A percentile compares a stretch with the other conserved stretches of the same genome.
phyloP scores from a whole-genome alignment of 2,797 vertebrate species.

The Dendrocincla tyrannina region DNA sequence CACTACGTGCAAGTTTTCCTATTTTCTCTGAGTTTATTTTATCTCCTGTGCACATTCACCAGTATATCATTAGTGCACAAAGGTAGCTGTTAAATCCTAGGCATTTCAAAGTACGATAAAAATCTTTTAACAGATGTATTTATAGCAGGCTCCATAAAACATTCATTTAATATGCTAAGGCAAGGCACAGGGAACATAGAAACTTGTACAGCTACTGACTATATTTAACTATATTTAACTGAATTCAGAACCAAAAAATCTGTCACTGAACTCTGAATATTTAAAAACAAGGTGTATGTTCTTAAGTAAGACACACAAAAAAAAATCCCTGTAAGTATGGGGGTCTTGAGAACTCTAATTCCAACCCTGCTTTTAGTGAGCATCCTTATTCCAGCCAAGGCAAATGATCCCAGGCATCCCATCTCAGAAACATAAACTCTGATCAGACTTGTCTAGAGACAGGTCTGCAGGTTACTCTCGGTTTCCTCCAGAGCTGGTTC shows the following conservation, averaged over 20 bases:
- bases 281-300: conserved; percentile 35
- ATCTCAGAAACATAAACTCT: neutral
- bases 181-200: conserved; percentile 21
- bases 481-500: neutral
- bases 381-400: neutral
- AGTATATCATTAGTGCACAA: neutral
- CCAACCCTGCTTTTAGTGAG: neutral
- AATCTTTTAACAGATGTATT: conserved; percentile 45
- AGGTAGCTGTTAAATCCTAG: conserved; percentile 17
- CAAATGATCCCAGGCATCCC: accelerated
- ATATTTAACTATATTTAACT: conserved; percentile 52
- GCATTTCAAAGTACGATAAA: neutral
- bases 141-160: conserved; percentile 18
- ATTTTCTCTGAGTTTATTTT: conserved; percentile 1
- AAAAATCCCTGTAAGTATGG: neutral
- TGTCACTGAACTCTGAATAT: conserved; percentile 24
- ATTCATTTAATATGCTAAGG: conserved; percentile 28
- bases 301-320: neutral
- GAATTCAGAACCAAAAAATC: conserved; percentile 48
- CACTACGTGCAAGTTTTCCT: neutral
- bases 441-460: neutral
- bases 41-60: neutral
- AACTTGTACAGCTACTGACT: neutral
- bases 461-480: neutral
- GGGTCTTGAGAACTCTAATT: neutral